Evolutionary conservation across 2,888 invertebrate species (phyloP), one percentile per base, ranked within the genome.

Genomic region (Xylota segnis): DNA sequence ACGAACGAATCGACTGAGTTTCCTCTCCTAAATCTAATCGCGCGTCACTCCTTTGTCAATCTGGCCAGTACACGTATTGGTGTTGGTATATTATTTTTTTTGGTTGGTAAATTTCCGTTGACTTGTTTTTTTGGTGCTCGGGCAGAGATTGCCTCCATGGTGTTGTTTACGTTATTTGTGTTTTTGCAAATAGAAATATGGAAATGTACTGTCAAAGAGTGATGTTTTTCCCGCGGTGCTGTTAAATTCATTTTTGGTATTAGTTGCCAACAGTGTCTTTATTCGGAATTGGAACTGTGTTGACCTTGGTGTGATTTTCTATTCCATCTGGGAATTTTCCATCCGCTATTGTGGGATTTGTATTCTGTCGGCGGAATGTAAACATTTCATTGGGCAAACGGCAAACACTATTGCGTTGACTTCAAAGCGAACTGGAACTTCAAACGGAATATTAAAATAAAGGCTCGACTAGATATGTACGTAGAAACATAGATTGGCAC

Each of bases 71-170:
- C 9, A 63, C 32, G 40, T 59, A 27, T n/a, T 65, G 18, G 61
- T 50, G 65, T 52, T 71, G 45, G 65, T 47, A 75, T 40, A 52
- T 9, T 61, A 43, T 37, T 37, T 37, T 37, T 37, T 10, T 37
- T 37, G 78, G 74, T 78, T 83, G 61, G 79, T 84, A 70, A 78
- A 84, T 70, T 84, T 84, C 83, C 79, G 50, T 70, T 70, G 83
- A 79, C 68, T 74, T 79, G 78, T 78, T 77, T 74, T 77, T 77
- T 40, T 59, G n/a, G n/a, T n/a, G 37, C 40, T 66, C 40, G 45
- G 16, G 7, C 40, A 45, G 29, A 7, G 32, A 54, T 45, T 75
- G 50, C 68, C 47, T 70, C 37, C 58, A 59, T 65, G 52, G 50
- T 83, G 72, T 84, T 84, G 79, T 84, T 84, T 78, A 84, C 74